Conservation (phyloP, 2,888 invertebrate species). For the Mythimna ferrago region DNA sequence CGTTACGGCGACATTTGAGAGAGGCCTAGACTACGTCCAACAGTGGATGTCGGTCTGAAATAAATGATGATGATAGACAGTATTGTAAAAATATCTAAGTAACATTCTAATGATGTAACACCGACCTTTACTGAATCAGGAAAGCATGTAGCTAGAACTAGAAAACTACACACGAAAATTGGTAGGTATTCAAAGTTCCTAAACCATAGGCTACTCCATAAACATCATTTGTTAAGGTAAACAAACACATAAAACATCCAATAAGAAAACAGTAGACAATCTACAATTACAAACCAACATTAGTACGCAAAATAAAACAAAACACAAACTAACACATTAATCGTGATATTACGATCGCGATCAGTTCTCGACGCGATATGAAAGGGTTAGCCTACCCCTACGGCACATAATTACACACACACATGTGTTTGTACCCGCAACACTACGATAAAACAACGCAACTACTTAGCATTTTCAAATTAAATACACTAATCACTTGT, state of each 20-base stretch:
- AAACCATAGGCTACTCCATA: not conserved
- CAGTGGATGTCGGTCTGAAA: too few species aligned
- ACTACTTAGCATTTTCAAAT: slow-evolving; percentile 91
- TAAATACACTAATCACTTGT: slow-evolving; percentile 91
- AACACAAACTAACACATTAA: slow-evolving; percentile 79
- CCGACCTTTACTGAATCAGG: not conserved
- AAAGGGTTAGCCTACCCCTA: slow-evolving; percentile 86
- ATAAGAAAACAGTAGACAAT: slow-evolving; percentile 8
- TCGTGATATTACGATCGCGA: slow-evolving; percentile 85
- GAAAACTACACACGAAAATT: not conserved
- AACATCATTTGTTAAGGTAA: not conserved
- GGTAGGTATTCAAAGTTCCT: not conserved
- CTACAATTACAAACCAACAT: slow-evolving; percentile 46
- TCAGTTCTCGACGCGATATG: slow-evolving; percentile 82
- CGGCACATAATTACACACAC: slow-evolving; percentile 83
- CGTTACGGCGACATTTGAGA: too few species aligned
- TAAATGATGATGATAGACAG: too few species aligned
- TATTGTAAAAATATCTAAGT: not conserved
- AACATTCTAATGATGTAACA: not conserved
- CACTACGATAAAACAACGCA: slow-evolving; percentile 87
- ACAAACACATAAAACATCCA: not conserved
- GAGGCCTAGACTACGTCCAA: too few species aligned
- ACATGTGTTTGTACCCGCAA: slow-evolving; percentile 67
- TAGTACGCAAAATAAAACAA: slow-evolving; percentile 65
- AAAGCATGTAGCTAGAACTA: not conserved